Percentiles rank a stretch among this genome's conserved stretches.
These are phyloP conservation scores for Cistogaster globosa DNA, from an alignment of 2,888 invertebrate genomes.

Conservation along the genomic window DNA sequence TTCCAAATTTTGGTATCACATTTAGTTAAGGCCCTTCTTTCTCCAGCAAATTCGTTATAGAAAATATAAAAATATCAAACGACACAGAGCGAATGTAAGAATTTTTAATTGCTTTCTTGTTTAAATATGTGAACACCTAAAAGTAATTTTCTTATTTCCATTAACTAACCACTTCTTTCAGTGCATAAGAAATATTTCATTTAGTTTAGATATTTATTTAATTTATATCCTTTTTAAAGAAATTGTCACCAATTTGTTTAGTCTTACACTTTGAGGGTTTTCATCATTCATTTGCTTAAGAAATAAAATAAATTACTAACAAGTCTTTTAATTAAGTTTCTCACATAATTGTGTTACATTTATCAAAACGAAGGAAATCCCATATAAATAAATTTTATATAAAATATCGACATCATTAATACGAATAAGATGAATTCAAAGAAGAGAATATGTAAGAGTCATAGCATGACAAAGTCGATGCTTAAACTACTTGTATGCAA, in stretches of 20 bases:
- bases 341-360: slow-evolving; percentile 67
- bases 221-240: slow-evolving; percentile 56
- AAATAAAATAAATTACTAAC: slow-evolving; percentile 63
- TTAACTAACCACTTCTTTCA: slow-evolving; percentile 15
- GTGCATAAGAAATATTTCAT: slow-evolving; percentile 13
- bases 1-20: no score
- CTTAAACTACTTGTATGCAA: slow-evolving; percentile 21
- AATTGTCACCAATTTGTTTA: slow-evolving; percentile 54
- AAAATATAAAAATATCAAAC: no score
- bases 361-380: slow-evolving; percentile 24
- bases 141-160: neutral
- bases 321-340: slow-evolving; percentile 68
- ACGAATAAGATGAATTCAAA: slow-evolving; percentile 25
- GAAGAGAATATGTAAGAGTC: slow-evolving; percentile 12
- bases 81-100: no score
- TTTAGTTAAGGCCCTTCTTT: no score
- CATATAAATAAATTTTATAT: slow-evolving; percentile 31
- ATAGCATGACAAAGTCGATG: slow-evolving; percentile 31
- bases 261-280: slow-evolving; percentile 50
- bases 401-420: slow-evolving; percentile 68
- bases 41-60: no score
- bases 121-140: no score
- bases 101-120: no score
- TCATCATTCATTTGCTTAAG: slow-evolving; percentile 59
- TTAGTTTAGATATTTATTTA: slow-evolving; percentile 43